Percentiles rank a stretch among this genome's conserved stretches.
phyloP scores from a whole-genome alignment of 92 coral and sea anemone genomes.

The Epizoanthus ramosus region DNA sequence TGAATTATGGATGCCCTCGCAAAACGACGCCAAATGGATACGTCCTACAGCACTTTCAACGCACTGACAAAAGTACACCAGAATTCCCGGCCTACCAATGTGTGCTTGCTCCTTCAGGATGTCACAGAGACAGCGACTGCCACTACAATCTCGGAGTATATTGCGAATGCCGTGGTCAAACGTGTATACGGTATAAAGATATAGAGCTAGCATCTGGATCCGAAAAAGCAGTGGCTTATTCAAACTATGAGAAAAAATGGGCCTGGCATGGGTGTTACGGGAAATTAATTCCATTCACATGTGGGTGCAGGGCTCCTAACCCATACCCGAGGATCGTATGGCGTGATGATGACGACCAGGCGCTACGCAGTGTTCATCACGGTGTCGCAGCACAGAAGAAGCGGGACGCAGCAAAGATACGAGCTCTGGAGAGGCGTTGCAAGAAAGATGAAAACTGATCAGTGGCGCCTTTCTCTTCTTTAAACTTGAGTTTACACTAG shows the following conservation, averaged over 20 bases:
- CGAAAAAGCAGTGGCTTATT: conserved; percentile 6
- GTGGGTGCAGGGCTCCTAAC: background rate
- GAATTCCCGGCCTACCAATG: conserved; percentile 8
- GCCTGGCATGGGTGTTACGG: conserved; percentile 27
- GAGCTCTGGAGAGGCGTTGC: too few relatives aligned
- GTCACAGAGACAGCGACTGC: conserved; percentile 41
- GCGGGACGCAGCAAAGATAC: too few relatives aligned
- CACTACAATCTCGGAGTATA: conserved; percentile 8
- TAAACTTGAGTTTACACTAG: too few relatives aligned
- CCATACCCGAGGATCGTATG: conserved; percentile 1
- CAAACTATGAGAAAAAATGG: background rate
- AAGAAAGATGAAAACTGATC: too few relatives aligned
- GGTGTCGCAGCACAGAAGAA: too few relatives aligned
- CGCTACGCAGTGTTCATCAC: conserved; percentile 1
- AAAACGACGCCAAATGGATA: background rate
- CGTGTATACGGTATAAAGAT: conserved; percentile 35
- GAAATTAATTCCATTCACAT: background rate
- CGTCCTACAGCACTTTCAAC: conserved; percentile 26
- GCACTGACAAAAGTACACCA: background rate
- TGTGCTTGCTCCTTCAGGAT: conserved; percentile 29
- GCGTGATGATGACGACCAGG: conserved; percentile 16
- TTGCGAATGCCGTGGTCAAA: conserved; percentile 24
- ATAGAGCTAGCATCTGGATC: conserved; percentile 14
- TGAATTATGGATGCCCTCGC: conserved; percentile 38
- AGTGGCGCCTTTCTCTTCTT: too few relatives aligned